phyloP scores from a whole-genome alignment of 2,797 vertebrate species.

The Onychomys torridus region DNA sequence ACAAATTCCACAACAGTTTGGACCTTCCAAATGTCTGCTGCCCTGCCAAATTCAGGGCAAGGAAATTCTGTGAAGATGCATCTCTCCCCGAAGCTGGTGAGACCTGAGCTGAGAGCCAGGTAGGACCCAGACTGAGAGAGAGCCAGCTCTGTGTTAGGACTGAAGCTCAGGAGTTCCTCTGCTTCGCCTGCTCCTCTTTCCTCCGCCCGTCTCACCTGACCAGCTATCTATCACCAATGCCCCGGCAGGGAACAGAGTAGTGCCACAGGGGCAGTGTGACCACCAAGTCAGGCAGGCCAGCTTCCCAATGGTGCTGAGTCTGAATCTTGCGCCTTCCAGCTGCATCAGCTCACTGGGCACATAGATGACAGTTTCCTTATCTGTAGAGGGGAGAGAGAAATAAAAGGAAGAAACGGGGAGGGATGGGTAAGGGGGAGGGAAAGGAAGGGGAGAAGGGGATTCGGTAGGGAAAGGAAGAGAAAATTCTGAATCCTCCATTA shows the following conservation, averaged over 20 bases:
- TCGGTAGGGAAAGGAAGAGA: no score
- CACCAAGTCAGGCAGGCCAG: not conserved
- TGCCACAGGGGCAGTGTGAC: not conserved
- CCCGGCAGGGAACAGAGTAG: not conserved
- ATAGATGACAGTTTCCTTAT: not conserved
- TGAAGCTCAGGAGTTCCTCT: not conserved
- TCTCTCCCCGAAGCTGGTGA: not conserved
- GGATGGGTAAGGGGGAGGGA: no score
- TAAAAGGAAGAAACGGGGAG: not conserved
- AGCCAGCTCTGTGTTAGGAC: not conserved
- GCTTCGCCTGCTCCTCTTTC: not conserved
- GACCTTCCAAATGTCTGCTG: not conserved
- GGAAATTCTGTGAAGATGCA: not conserved
- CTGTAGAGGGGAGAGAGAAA: not conserved
- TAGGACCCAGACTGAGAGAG: not conserved
- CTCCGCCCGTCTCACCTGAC: not conserved
- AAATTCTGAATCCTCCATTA: not conserved
- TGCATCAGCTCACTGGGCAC: not conserved
- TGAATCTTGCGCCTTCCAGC: not conserved
- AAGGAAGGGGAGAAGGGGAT: no score
- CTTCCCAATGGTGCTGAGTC: not conserved
- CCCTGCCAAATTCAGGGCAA: not conserved
- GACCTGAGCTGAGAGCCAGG: not conserved
- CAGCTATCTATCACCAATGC: not conserved
- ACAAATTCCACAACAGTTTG: not conserved